Evolutionary conservation across 2,113 vertebrate genomes (phyloP).

Genomic region (Carassius auratus): DNA sequence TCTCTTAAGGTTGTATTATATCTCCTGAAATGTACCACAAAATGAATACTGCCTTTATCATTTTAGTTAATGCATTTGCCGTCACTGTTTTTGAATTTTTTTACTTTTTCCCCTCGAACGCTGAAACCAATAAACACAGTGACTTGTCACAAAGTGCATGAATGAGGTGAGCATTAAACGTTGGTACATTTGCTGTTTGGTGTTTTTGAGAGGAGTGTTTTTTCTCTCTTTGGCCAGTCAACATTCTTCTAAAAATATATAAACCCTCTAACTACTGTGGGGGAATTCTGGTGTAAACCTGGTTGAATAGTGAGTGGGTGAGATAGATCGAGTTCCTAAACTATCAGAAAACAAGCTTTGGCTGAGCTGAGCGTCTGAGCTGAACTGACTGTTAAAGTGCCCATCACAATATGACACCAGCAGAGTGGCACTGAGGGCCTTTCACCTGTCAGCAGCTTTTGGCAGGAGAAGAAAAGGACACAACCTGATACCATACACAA

Average conservation of each 20-base stretch:
- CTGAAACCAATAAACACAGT: no score
- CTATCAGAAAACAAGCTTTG: conserved; percentile 23
- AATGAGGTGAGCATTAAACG: background rate
- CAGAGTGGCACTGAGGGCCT: conserved; percentile 16
- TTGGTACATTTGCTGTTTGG: background rate
- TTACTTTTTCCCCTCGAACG: no score
- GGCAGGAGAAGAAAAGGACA: conserved; percentile 21
- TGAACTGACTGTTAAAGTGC: conserved; percentile 10
- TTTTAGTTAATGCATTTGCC: background rate
- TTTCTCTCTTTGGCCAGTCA: background rate
- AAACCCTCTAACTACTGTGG: background rate
- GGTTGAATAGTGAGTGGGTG: background rate
- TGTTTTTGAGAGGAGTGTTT: background rate
- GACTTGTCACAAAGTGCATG: no score
- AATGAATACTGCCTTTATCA: background rate
- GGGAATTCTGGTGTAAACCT: background rate
- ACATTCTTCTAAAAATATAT: background rate
- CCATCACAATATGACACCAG: conserved; percentile 27
- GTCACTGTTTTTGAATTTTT: no score
- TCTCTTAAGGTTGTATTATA: background rate
- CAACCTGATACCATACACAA: conserved; percentile 12
- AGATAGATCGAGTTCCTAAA: background rate
- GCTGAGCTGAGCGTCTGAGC: background rate
- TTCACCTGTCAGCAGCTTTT: conserved; percentile 37
- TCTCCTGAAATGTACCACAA: background rate